phyloP scores from a whole-genome alignment of 2,113 vertebrate species.

The Orientallactaga bullata region DNA sequence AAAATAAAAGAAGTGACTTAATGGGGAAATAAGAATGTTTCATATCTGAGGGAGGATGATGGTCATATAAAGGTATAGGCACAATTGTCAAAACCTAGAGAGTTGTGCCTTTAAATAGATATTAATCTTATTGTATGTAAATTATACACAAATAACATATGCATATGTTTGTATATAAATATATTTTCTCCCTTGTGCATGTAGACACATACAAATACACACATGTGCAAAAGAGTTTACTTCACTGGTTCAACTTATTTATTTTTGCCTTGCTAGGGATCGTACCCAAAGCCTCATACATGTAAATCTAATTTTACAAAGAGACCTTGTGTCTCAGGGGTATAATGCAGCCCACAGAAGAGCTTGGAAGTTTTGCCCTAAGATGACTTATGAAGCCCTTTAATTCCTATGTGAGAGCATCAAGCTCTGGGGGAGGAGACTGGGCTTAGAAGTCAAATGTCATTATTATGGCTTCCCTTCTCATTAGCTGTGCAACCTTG shows the following conservation, averaged over 20 bases:
- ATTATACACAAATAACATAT: not conserved
- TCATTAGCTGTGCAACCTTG: conserved; percentile 58
- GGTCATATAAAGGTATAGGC: not conserved
- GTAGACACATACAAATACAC: not conserved
- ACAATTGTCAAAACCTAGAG: not conserved
- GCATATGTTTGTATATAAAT: not conserved
- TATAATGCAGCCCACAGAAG: not conserved
- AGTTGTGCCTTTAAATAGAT: not conserved
- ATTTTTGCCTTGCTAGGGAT: not conserved
- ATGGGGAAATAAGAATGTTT: not conserved
- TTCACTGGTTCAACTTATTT: not conserved
- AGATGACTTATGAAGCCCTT: not conserved
- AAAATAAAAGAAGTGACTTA: not conserved
- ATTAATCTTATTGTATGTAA: not conserved
- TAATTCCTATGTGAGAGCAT: not conserved
- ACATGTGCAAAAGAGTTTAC: not conserved
- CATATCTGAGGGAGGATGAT: accelerated
- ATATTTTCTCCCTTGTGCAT: not conserved
- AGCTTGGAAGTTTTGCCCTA: not conserved
- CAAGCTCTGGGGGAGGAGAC: not conserved
- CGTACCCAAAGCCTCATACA: not conserved
- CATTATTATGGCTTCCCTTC: conserved; percentile 21
- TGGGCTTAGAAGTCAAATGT: not conserved
- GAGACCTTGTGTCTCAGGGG: not conserved
- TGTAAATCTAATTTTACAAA: not conserved